Evolutionary conservation across 2,888 invertebrate genomes (phyloP), one percentile per base, ranked within the genome.

Genomic region (Thysanoteuthis rhombus): DNA sequence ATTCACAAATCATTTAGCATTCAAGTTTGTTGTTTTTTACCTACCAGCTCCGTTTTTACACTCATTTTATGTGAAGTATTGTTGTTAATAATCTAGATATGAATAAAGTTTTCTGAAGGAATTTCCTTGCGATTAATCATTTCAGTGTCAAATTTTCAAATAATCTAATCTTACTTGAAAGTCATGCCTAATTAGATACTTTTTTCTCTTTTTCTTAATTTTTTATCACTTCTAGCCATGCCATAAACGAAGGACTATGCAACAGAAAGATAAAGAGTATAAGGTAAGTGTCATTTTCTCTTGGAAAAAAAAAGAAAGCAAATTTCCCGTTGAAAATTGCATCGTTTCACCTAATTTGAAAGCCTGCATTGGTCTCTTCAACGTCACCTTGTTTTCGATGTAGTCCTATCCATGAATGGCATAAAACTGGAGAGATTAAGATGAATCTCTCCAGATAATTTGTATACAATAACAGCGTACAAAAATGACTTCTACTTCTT

Each of bases 221-320:
- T 47, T 92, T 45, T 1, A 42, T 93, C 75, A 90, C 36, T 93
- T 89, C 39, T 93, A 97, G 97, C 97, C 97, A 45, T 97, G 96
- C 95, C 96, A 96, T 94, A 95, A 96, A 94, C 94, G 97, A 94
- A 94, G 97, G 93, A 95, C 96, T 45, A 97, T 97, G 97, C 95
- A 96, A 47, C 95, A 96, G 93, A 97, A 96, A 94, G 97, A 97
- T 94, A 96, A 94, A 94, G 96, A 97, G 94, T 97, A 97, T 94
- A 95, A 96, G 95, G 97, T 97, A 95, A 94, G 95, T 94, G 89
- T 38, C 47, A n/a, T 36, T 92, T 90, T 90, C 90, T 40, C 39
- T 90, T 39, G 42, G 32, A n/a, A 16, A 16, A 32, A 58, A 75
- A 75, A 75, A 75, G n/a, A 75, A 75, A n/a, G n/a, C 36, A 36